These are phyloP conservation scores for Hestina assimilis DNA, from an alignment of 1,140 invertebrate species.

Conservation along the genomic window DNA sequence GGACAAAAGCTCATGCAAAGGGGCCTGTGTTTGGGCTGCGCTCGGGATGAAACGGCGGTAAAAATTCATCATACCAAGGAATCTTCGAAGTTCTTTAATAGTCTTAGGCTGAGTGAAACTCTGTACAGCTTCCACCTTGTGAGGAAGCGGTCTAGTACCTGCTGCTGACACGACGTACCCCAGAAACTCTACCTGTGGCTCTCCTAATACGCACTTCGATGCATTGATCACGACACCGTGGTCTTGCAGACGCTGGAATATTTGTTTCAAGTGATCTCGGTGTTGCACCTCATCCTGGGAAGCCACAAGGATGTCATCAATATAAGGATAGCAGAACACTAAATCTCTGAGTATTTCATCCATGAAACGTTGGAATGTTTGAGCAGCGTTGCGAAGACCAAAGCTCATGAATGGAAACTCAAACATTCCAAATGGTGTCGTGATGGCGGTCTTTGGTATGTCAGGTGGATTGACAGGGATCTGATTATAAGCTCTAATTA, in stretches of 20 bases:
- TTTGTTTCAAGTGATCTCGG: neutral
- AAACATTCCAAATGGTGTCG: conserved; percentile 6
- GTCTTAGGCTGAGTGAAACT: conserved; percentile 14
- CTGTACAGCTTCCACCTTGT: conserved; percentile 14
- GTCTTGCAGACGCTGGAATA: neutral
- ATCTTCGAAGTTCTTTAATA: conserved; percentile 7
- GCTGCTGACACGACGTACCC: neutral
- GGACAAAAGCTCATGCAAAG: neutral
- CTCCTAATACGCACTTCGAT: conserved; percentile 18
- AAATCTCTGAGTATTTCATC: neutral
- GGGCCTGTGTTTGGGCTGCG: conserved; percentile 13
- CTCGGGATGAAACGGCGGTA: conserved; percentile 17
- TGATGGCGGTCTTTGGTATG: conserved; percentile 16
- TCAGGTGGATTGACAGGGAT: conserved; percentile 4
- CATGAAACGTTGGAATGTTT: conserved; percentile 6
- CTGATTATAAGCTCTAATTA: no score
- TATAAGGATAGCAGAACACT: neutral
- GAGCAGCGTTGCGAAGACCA: neutral
- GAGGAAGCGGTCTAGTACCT: conserved; percentile 2
- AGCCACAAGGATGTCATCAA: conserved; percentile 1
- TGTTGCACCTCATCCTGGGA: neutral
- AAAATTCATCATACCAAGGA: conserved; percentile 25
- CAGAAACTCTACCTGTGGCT: no score
- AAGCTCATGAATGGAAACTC: conserved; percentile 7
- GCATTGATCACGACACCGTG: conserved; percentile 17